Conservation (phyloP, 2,797 vertebrate species). For the Enteromius unitaeniatus region DNA sequence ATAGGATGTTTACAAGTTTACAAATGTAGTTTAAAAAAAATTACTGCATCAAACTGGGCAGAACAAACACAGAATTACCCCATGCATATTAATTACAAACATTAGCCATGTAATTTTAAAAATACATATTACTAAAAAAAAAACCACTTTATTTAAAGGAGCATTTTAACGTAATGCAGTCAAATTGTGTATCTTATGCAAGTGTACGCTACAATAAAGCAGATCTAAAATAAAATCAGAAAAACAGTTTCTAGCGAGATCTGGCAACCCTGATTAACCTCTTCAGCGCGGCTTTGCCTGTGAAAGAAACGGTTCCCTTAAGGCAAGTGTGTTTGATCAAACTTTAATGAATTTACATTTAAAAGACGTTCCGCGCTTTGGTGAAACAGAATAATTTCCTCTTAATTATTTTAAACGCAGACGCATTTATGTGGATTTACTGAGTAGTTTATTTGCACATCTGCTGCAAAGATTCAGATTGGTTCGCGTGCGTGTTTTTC, state of each 20-base stretch:
- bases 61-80: background rate
- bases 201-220: background rate
- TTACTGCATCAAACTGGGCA: background rate
- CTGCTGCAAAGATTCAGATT: background rate
- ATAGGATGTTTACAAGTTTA: background rate
- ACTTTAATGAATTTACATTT: conserved; percentile 44
- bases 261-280: conserved; percentile 67
- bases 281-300: background rate
- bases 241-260: background rate
- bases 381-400: conserved; percentile 23
- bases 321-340: conserved; percentile 37
- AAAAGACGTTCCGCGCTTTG: background rate
- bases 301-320: conserved; percentile 14
- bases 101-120: background rate
- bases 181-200: background rate
- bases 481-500: background rate
- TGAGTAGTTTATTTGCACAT: background rate
- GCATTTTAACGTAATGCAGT: background rate
- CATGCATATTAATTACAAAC: background rate
- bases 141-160: background rate
- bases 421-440: conserved; percentile 12
- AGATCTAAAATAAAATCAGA: background rate
- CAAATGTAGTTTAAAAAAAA: background rate
- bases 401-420: conserved; percentile 35
- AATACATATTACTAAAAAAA: background rate